Evolutionary conservation across 2,888 invertebrate genomes (phyloP).

Genomic region (Synergus gifuensis): DNA sequence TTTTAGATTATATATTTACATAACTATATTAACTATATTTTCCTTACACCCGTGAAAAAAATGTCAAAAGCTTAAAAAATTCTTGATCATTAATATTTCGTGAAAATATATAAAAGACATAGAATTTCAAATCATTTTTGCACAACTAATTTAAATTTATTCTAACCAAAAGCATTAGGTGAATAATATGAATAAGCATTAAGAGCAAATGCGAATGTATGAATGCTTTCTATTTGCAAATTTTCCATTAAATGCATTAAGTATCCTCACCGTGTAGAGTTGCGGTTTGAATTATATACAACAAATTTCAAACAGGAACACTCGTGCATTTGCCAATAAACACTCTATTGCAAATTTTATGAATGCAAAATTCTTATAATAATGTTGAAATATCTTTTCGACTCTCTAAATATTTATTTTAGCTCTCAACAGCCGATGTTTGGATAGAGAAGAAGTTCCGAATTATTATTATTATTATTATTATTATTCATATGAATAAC

Average conservation of each 20-base stretch:
- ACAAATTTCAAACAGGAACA: conserved; percentile 24
- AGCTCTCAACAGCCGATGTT: neutral
- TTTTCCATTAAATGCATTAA: conserved; percentile 26
- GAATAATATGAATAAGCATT: neutral
- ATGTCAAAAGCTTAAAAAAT: too few species aligned
- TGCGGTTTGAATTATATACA: conserved; percentile 23
- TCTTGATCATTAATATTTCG: too few species aligned
- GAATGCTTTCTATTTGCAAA: conserved; percentile 26
- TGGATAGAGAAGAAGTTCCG: too few species aligned
- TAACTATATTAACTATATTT: too few species aligned
- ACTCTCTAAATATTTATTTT: neutral
- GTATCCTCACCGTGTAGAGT: conserved; percentile 4
- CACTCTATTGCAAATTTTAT: neutral
- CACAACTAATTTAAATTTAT: neutral
- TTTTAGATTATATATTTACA: neutral
- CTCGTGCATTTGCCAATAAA: neutral
- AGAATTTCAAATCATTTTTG: neutral
- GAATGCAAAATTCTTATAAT: neutral
- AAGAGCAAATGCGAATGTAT: neutral
- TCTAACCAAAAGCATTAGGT: neutral
- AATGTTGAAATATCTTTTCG: neutral
- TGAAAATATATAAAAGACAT: too few species aligned
- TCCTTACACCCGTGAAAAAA: too few species aligned
- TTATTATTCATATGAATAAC: too few species aligned
- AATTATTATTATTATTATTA: too few species aligned